phyloP scores from a whole-genome alignment of 2,797 vertebrate genomes.

The Diplodus sargus region DNA sequence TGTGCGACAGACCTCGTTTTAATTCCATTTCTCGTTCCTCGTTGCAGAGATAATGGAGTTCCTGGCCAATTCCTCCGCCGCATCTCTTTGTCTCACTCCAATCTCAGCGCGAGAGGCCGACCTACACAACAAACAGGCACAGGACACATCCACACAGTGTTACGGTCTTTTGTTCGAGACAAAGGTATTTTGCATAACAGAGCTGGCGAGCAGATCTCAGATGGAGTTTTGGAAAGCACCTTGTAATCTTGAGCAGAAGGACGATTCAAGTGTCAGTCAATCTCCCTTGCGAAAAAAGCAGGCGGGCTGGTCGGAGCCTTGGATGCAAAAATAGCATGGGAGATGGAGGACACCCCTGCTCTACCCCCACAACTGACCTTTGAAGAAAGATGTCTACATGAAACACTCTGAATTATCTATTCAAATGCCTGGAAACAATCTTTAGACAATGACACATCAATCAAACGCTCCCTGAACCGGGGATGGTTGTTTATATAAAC shows the following conservation, averaged over 20 bases:
- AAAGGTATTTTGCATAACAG: constrained; percentile 69
- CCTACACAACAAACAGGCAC: constrained; percentile 62
- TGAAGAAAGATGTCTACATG: constrained; percentile 73
- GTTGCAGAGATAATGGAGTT: constrained; percentile 55
- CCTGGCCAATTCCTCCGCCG: constrained; percentile 32
- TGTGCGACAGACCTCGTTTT: constrained; percentile 70
- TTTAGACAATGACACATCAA: constrained; percentile 82
- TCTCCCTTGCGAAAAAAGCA: constrained; percentile 68
- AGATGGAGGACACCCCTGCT: constrained; percentile 73
- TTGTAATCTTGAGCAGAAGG: constrained; percentile 67
- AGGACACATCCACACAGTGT: constrained; percentile 58
- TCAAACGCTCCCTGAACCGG: constrained; percentile 72
- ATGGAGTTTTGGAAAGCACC: constrained; percentile 61
- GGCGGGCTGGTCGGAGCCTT: constrained; percentile 60
- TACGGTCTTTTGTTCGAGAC: constrained; percentile 54
- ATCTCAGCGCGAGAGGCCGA: constrained; percentile 38
- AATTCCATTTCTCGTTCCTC: constrained; percentile 59
- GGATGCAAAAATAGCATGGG: constrained; percentile 71
- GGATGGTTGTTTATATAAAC: constrained; percentile 82
- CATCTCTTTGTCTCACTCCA: constrained; percentile 51
- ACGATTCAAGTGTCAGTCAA: constrained; percentile 75
- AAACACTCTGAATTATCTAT: constrained; percentile 80
- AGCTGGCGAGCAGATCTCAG: constrained; percentile 54
- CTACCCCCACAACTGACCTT: constrained; percentile 77
- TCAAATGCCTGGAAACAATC: constrained; percentile 84